A percentile compares a stretch with the other conserved stretches of the same genome.
Conservation (phyloP, 2,888 invertebrate species). For the Hoplodrina blanda region DNA sequence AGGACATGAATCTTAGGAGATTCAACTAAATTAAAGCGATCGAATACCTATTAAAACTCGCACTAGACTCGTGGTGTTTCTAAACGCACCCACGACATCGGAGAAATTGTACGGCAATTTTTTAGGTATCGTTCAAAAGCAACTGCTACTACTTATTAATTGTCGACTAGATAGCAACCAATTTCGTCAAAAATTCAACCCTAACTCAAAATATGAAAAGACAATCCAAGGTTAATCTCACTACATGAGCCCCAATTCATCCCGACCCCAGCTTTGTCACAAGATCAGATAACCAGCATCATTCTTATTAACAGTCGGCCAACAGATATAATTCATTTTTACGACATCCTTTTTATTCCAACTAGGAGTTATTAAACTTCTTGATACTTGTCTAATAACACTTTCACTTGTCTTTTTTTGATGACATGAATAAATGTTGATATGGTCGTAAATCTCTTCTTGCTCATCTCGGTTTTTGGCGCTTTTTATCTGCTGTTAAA, state of each 20-base stretch:
- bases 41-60: no score
- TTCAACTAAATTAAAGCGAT: no score
- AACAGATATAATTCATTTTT: constrained; percentile 51
- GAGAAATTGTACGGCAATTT: no score
- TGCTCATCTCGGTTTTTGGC: no score
- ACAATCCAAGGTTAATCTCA: constrained; percentile 24
- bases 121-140: no score
- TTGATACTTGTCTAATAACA: not conserved
- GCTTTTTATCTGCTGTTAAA: not conserved
- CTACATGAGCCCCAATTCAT: constrained; percentile 19
- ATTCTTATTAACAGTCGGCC: constrained; percentile 42
- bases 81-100: no score
- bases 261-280: constrained; percentile 41
- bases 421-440: not conserved
- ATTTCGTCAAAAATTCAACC: not conserved
- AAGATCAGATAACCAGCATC: constrained; percentile 41
- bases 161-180: not conserved
- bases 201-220: constrained; percentile 19
- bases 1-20: no score
- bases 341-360: constrained; percentile 53
- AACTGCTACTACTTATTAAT: no score
- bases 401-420: not conserved
- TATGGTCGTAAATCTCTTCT: not conserved
- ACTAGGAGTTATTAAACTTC: constrained; percentile 33
- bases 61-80: no score